phyloP scores from a whole-genome alignment of 2,113 vertebrate species.

The Cyprinus carpio region DNA sequence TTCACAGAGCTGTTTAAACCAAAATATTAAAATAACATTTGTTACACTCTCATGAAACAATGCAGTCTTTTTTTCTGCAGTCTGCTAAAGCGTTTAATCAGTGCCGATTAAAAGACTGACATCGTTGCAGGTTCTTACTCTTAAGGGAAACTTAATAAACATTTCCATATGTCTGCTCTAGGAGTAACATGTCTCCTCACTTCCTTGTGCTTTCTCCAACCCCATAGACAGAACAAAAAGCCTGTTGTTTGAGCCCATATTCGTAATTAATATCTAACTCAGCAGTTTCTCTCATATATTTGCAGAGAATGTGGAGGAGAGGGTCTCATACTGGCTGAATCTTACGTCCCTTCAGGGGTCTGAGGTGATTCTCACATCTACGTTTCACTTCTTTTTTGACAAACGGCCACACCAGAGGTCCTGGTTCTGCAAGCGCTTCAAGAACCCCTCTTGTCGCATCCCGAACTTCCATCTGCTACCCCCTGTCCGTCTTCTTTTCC shows the following conservation, averaged over 20 bases:
- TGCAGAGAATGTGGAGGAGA: constrained; percentile 55
- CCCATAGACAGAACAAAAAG: constrained; percentile 74
- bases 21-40: not conserved
- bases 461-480: constrained; percentile 64
- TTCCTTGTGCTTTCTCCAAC: constrained; percentile 52
- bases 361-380: constrained; percentile 85
- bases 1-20: not conserved
- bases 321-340: constrained; percentile 85
- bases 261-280: constrained; percentile 73
- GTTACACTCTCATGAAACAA: not conserved
- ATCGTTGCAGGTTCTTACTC: constrained; percentile 70
- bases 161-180: constrained; percentile 74
- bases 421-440: constrained; percentile 77
- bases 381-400: constrained; percentile 85
- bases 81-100: constrained; percentile 55
- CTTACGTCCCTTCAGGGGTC: constrained; percentile 89
- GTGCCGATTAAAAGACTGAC: constrained; percentile 59
- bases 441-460: constrained; percentile 72
- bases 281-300: constrained; percentile 48
- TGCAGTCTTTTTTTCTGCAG: constrained; percentile 34
- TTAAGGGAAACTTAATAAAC: constrained; percentile 68
- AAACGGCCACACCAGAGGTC: constrained; percentile 75
- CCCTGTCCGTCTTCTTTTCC: constrained; percentile 76
- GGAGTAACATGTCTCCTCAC: constrained; percentile 70
- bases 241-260: constrained; percentile 74